Evolutionary conservation across 2,113 vertebrate genomes (phyloP).

Genomic region (Daboia siamensis): DNA sequence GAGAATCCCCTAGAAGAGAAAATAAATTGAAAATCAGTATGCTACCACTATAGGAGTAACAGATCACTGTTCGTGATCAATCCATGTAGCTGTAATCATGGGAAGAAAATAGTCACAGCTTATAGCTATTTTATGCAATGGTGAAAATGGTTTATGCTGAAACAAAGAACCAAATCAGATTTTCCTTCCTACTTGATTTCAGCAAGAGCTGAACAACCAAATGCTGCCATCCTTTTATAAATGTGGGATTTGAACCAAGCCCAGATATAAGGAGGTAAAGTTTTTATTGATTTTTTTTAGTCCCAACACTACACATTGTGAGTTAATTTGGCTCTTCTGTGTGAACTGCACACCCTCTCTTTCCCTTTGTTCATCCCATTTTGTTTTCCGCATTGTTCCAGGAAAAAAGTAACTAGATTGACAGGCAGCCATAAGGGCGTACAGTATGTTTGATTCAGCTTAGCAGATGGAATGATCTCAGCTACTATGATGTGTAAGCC

Average conservation of each 20-base stretch:
- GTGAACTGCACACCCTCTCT: background rate
- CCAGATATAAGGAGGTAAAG: background rate
- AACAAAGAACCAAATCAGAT: background rate
- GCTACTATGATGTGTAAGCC: background rate
- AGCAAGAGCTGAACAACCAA: background rate
- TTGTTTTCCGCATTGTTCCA: background rate
- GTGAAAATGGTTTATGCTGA: slow-evolving; percentile 27
- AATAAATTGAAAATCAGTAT: slow-evolving; percentile 14
- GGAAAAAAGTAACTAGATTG: background rate
- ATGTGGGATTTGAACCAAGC: background rate
- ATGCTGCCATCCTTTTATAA: background rate
- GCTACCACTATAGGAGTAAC: background rate
- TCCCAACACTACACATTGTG: background rate
- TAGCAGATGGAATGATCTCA: background rate
- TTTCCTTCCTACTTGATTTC: background rate
- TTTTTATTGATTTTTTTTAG: background rate
- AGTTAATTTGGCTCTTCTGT: background rate
- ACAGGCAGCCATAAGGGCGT: background rate
- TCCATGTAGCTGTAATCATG: background rate
- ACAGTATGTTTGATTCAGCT: background rate
- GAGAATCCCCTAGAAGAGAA: background rate
- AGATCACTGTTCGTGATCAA: background rate
- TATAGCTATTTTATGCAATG: slow-evolving; percentile 23
- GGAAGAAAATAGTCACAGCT: background rate
- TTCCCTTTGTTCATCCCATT: background rate